These are phyloP conservation scores for Pectinophora gossypiella DNA, from an alignment of 1,140 invertebrate species.

Conservation along the genomic window DNA sequence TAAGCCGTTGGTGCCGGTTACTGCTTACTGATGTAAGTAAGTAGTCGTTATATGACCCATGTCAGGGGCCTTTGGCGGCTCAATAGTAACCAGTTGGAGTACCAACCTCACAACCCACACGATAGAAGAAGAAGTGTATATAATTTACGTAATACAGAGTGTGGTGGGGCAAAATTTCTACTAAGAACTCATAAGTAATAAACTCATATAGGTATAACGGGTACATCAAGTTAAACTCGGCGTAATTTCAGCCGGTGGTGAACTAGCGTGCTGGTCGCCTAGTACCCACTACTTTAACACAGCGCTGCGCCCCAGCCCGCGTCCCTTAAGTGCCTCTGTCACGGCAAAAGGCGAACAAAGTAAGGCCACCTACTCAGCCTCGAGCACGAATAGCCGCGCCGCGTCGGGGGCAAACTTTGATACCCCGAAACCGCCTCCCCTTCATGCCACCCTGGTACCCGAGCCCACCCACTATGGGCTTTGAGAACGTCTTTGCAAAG, in stretches of 20 bases:
- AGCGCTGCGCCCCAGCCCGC: constrained; percentile 39
- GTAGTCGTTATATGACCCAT: too few species aligned
- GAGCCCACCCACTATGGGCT: constrained; percentile 53
- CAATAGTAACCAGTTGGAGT: too few species aligned
- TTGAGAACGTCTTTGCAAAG: constrained; percentile 71
- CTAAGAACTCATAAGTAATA: too few species aligned
- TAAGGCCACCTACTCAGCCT: constrained; percentile 28
- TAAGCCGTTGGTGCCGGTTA: too few species aligned
- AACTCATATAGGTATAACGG: too few species aligned
- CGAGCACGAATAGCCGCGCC: constrained; percentile 62
- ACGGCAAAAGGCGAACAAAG: constrained; percentile 61
- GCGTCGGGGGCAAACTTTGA: constrained; percentile 68
- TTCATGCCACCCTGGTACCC: constrained; percentile 55
- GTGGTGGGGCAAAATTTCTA: too few species aligned
- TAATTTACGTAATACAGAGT: too few species aligned
- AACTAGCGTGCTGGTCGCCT: neutral
- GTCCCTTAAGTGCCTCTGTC: constrained; percentile 71
- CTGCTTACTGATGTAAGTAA: too few species aligned
- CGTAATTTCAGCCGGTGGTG: neutral
- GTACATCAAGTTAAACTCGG: too few species aligned
- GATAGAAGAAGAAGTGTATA: too few species aligned
- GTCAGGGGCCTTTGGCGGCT: too few species aligned
- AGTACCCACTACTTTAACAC: neutral
- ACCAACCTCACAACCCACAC: too few species aligned
- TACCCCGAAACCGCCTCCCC: constrained; percentile 55